These are phyloP conservation scores for Lichenostomus cassidix DNA, from an alignment of 2,113 vertebrate species.

Conservation along the genomic window DNA sequence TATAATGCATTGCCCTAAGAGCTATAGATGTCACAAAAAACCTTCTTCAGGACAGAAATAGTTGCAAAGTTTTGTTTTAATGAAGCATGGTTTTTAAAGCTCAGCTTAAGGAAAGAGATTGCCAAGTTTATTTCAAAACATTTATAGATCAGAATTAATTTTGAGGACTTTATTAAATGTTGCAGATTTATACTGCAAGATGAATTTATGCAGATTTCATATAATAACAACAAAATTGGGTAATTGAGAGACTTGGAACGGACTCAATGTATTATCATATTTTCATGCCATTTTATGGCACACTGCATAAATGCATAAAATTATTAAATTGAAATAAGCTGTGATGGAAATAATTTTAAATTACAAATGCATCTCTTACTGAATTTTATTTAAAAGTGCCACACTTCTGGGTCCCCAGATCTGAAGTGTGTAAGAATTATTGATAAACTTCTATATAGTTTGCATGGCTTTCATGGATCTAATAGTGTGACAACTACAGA, in stretches of 20 bases:
- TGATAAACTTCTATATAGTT: background rate
- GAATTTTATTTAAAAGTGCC: background rate
- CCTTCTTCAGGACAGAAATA: background rate
- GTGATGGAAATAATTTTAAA: background rate
- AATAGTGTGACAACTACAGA: background rate
- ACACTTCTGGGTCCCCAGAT: background rate
- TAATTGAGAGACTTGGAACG: background rate
- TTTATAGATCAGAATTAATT: background rate
- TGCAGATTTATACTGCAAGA: background rate
- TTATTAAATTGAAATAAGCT: background rate
- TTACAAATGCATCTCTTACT: background rate
- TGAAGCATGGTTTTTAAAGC: background rate
- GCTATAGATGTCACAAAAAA: background rate
- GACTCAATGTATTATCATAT: background rate
- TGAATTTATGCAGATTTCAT: background rate
- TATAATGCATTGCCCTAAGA: background rate
- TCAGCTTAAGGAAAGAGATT: background rate
- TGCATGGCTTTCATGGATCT: background rate
- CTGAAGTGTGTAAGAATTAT: background rate
- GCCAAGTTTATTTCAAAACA: background rate
- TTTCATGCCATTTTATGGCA: background rate
- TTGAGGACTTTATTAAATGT: background rate
- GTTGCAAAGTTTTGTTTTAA: background rate
- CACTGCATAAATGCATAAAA: background rate
- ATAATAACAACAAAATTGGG: background rate